These are phyloP conservation scores for Lerema accius DNA, from an alignment of 1,140 invertebrate genomes.

Conservation along the genomic window DNA sequence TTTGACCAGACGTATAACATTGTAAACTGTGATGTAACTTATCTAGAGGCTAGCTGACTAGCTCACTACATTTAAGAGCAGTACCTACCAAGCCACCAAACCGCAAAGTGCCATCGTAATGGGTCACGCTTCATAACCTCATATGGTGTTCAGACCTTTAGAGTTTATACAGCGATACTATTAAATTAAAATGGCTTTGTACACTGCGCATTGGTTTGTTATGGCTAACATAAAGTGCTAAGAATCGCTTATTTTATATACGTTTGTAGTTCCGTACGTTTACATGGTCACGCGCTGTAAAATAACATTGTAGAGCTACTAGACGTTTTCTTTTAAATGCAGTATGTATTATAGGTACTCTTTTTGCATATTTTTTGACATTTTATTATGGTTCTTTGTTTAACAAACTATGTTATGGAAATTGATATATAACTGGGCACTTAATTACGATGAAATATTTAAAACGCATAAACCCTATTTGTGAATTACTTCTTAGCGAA, in stretches of 20 bases:
- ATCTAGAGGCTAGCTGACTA: neutral
- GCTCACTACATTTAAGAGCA: slow-evolving; percentile 10
- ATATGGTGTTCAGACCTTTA: slow-evolving; percentile 10
- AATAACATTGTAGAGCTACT: neutral
- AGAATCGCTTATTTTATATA: slow-evolving; percentile 15
- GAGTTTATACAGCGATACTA: slow-evolving; percentile 1
- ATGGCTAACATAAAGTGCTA: slow-evolving; percentile 5
- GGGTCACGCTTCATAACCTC: slow-evolving; percentile 16
- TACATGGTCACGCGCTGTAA: neutral
- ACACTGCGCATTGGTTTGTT: neutral
- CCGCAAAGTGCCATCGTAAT: slow-evolving; percentile 5
- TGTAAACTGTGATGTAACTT: slow-evolving; percentile 7
- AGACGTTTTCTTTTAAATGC: neutral
- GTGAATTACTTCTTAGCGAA: too few relatives aligned
- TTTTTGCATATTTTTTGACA: too few relatives aligned
- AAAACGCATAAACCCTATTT: too few relatives aligned
- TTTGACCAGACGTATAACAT: slow-evolving; percentile 3
- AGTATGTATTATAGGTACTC: too few relatives aligned
- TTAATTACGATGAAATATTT: too few relatives aligned
- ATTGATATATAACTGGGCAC: too few relatives aligned
- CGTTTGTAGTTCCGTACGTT: neutral
- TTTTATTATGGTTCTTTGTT: too few relatives aligned
- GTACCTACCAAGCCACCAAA: slow-evolving; percentile 8
- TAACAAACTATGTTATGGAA: too few relatives aligned
- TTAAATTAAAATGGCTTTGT: neutral